phyloP scores from a whole-genome alignment of 2,888 invertebrate species.

The Diloba caeruleocephala region DNA sequence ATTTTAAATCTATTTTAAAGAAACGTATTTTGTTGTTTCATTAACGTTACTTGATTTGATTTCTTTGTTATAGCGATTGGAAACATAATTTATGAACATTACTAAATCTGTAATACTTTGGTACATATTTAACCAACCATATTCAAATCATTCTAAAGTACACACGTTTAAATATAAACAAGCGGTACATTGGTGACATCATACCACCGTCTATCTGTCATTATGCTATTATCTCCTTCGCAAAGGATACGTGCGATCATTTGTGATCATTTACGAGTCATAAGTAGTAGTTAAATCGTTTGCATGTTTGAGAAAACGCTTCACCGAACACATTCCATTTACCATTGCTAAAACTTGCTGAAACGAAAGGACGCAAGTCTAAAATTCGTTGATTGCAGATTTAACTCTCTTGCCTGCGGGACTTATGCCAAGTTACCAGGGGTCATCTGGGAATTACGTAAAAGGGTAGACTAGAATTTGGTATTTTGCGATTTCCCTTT shows the following conservation, averaged over 20 bases:
- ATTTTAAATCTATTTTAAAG: too few relatives aligned
- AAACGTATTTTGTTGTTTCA: too few relatives aligned
- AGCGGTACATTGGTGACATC: slow-evolving; percentile 43
- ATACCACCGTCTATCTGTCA: slow-evolving; percentile 42
- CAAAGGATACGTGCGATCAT: slow-evolving; percentile 52
- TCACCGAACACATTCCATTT: slow-evolving; percentile 50
- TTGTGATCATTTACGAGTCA: slow-evolving; percentile 52
- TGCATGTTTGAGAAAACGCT: slow-evolving; percentile 45
- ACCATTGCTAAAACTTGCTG: slow-evolving; percentile 25
- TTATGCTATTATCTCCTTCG: slow-evolving; percentile 50
- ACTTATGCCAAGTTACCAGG: too few relatives aligned
- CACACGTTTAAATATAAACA: slow-evolving; percentile 18
- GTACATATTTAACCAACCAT: too few relatives aligned
- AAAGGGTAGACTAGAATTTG: too few relatives aligned
- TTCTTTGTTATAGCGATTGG: too few relatives aligned
- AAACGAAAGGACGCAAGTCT: slow-evolving; percentile 22
- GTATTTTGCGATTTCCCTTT: too few relatives aligned
- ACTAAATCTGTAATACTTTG: too few relatives aligned
- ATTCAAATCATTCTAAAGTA: slow-evolving; percentile 16
- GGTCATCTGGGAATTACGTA: too few relatives aligned
- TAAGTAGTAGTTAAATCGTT: slow-evolving; percentile 48
- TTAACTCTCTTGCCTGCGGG: not conserved
- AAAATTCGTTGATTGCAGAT: slow-evolving; percentile 17
- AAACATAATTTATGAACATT: too few relatives aligned
- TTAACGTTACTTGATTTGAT: too few relatives aligned